Conservation (phyloP, 2,113 vertebrate genomes). For the Zosterops lateralis region DNA sequence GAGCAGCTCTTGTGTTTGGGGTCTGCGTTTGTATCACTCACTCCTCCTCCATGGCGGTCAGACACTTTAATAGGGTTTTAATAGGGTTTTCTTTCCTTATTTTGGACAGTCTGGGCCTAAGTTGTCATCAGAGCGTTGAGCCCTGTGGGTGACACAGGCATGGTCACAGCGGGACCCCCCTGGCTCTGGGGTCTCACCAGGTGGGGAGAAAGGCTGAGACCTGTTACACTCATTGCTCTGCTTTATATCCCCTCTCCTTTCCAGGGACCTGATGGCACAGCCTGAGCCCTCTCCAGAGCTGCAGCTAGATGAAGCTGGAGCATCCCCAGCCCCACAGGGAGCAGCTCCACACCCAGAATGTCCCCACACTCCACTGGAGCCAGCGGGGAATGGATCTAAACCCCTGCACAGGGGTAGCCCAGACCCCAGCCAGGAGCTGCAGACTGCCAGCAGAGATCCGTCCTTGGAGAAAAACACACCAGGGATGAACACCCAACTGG, state of each 20-base stretch:
- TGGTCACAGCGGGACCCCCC: fast-evolving
- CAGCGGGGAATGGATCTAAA: fast-evolving
- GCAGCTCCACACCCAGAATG: fast-evolving
- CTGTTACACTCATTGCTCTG: not conserved
- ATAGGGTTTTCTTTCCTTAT: not conserved
- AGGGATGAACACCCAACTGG: not conserved
- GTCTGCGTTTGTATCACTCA: fast-evolving
- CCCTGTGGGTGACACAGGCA: not conserved
- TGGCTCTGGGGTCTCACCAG: not conserved
- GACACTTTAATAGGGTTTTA: not conserved
- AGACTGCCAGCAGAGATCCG: not conserved
- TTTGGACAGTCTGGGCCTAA: not conserved
- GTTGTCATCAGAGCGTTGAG: fast-evolving
- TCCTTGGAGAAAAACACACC: not conserved
- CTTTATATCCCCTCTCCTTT: not conserved
- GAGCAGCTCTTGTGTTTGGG: not conserved
- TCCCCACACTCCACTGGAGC: fast-evolving
- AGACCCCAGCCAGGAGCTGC: not conserved
- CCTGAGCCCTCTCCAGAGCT: not conserved
- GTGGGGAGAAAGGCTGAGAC: not conserved
- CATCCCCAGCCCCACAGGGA: not conserved
- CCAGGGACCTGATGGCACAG: slow-evolving; percentile 66
- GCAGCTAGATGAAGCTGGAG: not conserved
- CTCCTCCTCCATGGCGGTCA: fast-evolving
- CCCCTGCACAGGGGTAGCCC: not conserved